A percentile compares a stretch with the other conserved stretches of the same genome.
Evolutionary conservation across 2,797 vertebrate species (phyloP).

Genomic region (Dromococcyx pavoninus): DNA sequence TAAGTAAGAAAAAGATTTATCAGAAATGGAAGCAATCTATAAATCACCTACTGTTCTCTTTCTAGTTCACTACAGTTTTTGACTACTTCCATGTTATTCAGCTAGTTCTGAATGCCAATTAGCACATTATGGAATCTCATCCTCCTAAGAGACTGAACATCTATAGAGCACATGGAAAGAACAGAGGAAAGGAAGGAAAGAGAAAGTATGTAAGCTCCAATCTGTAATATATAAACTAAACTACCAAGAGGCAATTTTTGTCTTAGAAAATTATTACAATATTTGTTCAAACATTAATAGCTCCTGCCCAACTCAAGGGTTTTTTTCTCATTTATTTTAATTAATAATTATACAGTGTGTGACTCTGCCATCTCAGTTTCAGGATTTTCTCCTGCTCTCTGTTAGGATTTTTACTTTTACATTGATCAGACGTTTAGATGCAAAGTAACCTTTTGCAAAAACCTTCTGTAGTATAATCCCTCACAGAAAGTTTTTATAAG

Average conservation of each 20-base stretch:
- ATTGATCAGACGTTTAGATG: neutral
- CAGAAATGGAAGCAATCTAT: neutral
- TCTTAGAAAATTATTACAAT: neutral
- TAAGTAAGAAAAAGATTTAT: neutral
- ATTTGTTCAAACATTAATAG: neutral
- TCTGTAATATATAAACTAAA: neutral
- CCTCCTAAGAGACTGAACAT: neutral
- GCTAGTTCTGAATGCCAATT: neutral
- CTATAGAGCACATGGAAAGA: neutral
- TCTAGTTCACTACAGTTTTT: neutral
- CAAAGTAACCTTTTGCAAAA: neutral
- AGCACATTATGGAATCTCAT: neutral
- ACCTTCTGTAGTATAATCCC: neutral
- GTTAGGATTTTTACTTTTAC: neutral
- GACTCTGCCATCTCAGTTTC: neutral
- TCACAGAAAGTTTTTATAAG: neutral
- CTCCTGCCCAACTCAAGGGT: neutral
- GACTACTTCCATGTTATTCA: neutral
- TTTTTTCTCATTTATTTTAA: neutral
- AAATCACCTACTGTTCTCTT: neutral
- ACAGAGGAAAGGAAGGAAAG: neutral
- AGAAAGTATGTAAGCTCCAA: neutral
- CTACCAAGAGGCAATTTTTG: neutral
- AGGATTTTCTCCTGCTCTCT: neutral
- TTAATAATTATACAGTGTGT: neutral